phyloP scores from a whole-genome alignment of 2,113 vertebrate genomes.

The Microcebus lehilahytsara region DNA sequence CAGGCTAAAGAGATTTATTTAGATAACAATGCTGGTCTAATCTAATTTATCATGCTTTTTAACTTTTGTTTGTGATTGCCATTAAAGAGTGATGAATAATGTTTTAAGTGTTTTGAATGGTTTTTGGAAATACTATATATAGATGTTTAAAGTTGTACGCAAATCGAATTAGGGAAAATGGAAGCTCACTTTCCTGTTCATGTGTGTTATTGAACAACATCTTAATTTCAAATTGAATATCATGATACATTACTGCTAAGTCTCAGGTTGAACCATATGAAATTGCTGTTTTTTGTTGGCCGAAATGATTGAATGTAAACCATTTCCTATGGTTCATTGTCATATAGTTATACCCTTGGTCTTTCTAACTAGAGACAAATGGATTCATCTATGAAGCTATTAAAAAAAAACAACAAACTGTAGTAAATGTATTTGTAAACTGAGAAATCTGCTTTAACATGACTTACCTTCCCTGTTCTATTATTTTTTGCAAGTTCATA shows the following conservation, averaged over 20 bases:
- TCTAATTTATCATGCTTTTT: constrained; percentile 2
- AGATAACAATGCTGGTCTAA: background rate
- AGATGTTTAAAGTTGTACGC: background rate
- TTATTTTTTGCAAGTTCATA: background rate
- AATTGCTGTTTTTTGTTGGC: constrained; percentile 14
- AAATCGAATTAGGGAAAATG: constrained; percentile 23
- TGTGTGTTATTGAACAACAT: constrained; percentile 11
- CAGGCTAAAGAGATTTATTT: background rate
- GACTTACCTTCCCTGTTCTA: background rate
- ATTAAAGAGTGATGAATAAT: background rate
- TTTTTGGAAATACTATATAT: background rate
- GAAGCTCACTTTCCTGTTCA: background rate
- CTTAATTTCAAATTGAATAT: background rate
- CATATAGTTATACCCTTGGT: background rate
- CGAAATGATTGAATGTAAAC: background rate
- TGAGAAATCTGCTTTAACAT: background rate
- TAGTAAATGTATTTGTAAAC: background rate
- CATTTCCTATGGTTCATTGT: background rate
- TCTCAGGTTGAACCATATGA: background rate
- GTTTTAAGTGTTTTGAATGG: background rate
- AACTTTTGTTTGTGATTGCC: background rate
- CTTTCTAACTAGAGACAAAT: background rate
- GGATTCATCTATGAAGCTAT: background rate
- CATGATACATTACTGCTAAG: background rate
- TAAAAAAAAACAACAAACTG: background rate